Evolutionary conservation across 2,113 vertebrate genomes (phyloP).

Genomic region (Seriola dumerili): DNA sequence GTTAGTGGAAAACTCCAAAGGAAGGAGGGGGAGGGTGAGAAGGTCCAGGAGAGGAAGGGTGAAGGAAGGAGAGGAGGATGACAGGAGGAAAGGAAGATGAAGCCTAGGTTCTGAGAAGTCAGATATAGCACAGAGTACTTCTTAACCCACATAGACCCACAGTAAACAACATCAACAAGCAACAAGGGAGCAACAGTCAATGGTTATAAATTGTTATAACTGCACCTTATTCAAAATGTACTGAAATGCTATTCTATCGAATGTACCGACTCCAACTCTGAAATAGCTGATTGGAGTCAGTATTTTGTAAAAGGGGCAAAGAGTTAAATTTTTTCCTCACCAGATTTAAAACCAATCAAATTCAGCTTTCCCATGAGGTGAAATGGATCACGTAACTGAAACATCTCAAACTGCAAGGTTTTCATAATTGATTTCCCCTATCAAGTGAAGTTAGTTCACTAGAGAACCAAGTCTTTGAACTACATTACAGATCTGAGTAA

Average conservation of each 20-base stretch:
- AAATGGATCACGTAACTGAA: neutral
- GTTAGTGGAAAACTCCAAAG: slow-evolving; percentile 44
- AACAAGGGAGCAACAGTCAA: neutral
- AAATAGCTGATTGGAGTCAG: neutral
- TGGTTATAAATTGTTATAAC: neutral
- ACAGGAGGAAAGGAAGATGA: slow-evolving; percentile 43
- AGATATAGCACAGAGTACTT: slow-evolving; percentile 69
- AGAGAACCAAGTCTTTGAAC: neutral
- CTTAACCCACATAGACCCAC: slow-evolving; percentile 67
- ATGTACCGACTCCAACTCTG: neutral
- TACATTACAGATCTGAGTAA: neutral
- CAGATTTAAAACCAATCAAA: neutral
- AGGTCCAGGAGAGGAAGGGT: slow-evolving; percentile 11
- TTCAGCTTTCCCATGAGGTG: neutral
- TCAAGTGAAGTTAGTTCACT: no score
- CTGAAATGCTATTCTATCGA: neutral
- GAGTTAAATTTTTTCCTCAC: neutral
- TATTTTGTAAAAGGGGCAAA: neutral
- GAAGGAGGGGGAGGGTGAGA: neutral
- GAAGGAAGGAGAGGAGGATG: slow-evolving; percentile 40
- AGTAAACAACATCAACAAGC: slow-evolving; percentile 60
- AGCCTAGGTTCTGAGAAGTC: slow-evolving; percentile 46
- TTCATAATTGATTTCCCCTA: neutral
- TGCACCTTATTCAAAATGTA: neutral
- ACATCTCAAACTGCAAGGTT: neutral